phyloP scores from a whole-genome alignment of 1,140 invertebrate genomes.

The Atta texana region DNA sequence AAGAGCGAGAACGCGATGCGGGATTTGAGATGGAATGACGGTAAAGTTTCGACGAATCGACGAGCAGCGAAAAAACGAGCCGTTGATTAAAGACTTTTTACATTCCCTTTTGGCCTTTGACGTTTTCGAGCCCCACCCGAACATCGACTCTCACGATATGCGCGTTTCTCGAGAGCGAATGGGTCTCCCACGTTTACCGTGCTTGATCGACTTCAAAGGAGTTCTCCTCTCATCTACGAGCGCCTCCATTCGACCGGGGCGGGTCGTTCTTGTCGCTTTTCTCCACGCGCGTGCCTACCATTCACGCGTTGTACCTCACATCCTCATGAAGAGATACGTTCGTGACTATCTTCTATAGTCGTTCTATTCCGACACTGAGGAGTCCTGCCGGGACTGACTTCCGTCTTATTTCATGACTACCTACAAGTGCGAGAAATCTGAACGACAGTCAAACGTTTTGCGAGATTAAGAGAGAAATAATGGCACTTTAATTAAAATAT shows the following conservation, averaged over 20 bases:
- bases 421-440: background rate
- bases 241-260: constrained; percentile 31
- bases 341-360: constrained; percentile 2
- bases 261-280: constrained; percentile 7
- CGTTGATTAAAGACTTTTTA: constrained; percentile 60
- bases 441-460: background rate
- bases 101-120: constrained; percentile 54
- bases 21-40: constrained; percentile 45
- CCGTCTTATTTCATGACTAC: background rate
- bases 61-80: constrained; percentile 45
- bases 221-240: constrained; percentile 33
- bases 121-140: background rate
- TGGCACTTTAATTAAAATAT: background rate
- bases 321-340: background rate
- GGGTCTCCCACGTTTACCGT: background rate
- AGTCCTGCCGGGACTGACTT: background rate
- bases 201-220: constrained; percentile 64
- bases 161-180: constrained; percentile 40
- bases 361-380: background rate
- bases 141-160: constrained; percentile 18
- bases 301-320: background rate
- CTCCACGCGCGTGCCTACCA: background rate
- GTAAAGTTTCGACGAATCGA: constrained; percentile 48
- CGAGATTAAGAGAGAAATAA: background rate
- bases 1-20: constrained; percentile 23